These are phyloP conservation scores for Rhagonycha fulva DNA, from an alignment of 2,888 invertebrate genomes.

Conservation along the genomic window DNA sequence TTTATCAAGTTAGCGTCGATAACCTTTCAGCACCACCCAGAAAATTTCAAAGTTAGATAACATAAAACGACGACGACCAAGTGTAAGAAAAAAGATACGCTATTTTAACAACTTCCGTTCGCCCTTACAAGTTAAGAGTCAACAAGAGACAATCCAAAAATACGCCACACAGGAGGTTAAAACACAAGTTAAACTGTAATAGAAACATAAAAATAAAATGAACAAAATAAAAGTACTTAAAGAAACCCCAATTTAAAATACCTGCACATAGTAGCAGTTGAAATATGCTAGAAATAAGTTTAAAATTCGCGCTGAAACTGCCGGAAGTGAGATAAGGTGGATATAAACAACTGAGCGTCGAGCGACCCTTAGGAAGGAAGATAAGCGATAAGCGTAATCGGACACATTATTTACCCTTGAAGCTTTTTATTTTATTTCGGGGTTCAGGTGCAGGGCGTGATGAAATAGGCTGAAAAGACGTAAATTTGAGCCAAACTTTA, in stretches of 20 bases:
- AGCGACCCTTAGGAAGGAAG: conserved; percentile 37
- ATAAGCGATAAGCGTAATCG: conserved; percentile 53
- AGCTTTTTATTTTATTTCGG: conserved; percentile 38
- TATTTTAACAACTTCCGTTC: conserved; percentile 23
- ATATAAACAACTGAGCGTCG: conserved; percentile 47
- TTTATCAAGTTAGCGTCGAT: conserved; percentile 21
- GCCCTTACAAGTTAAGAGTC: not conserved
- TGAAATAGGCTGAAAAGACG: conserved; percentile 31
- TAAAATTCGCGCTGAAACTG: conserved; percentile 41
- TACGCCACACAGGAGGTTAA: not conserved
- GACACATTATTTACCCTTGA: conserved; percentile 48
- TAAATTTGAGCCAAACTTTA: conserved; percentile 34
- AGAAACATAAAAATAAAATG: conserved; percentile 31
- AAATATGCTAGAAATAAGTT: conserved; percentile 38
- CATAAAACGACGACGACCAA: not conserved
- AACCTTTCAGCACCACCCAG: conserved; percentile 12
- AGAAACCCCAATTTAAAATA: conserved; percentile 31
- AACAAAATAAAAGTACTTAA: conserved; percentile 29
- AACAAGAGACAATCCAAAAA: conserved; percentile 14
- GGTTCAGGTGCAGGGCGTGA: conserved; percentile 38
- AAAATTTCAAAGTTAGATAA: conserved; percentile 19
- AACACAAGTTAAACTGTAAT: conserved; percentile 8
- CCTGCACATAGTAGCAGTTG: conserved; percentile 33
- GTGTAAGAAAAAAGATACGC: conserved; percentile 10
- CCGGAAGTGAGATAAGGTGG: conserved; percentile 47